Evolutionary conservation across 2,888 invertebrate genomes (phyloP).

Genomic region (Pterostichus madidus): DNA sequence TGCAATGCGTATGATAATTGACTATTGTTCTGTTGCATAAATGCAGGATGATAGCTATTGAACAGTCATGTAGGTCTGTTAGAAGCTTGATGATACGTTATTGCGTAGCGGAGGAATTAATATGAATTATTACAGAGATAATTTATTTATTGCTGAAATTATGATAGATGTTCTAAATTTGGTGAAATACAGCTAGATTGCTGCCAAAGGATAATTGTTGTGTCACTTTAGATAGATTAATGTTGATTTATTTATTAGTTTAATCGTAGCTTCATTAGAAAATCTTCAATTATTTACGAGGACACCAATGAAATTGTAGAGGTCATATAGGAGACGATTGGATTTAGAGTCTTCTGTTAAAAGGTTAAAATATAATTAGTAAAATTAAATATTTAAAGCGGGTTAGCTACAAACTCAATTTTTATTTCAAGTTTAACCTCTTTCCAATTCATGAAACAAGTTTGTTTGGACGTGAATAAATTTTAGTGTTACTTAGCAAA

Average conservation of each 20-base stretch:
- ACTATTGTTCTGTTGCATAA: slow-evolving; percentile 22
- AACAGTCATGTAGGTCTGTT: background rate
- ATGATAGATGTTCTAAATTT: background rate
- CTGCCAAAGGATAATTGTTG: background rate
- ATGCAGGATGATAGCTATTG: slow-evolving; percentile 2
- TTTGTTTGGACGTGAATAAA: too few relatives aligned
- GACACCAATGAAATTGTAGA: background rate
- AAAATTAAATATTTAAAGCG: too few relatives aligned
- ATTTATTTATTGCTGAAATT: background rate
- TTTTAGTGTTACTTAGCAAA: too few relatives aligned
- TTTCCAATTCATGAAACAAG: too few relatives aligned
- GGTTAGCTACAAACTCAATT: too few relatives aligned
- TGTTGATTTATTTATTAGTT: background rate
- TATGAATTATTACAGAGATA: background rate
- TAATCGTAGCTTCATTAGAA: background rate
- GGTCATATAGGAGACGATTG: background rate
- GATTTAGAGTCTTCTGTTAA: too few relatives aligned
- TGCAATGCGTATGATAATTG: slow-evolving; percentile 38
- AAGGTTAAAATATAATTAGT: too few relatives aligned
- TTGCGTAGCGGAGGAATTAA: background rate
- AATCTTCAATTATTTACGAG: background rate
- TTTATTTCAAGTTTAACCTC: too few relatives aligned
- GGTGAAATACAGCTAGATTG: background rate
- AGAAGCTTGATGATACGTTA: background rate
- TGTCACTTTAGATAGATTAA: background rate